Evolutionary conservation across 1,140 invertebrate species (phyloP).

Genomic region (Phocides pigmalion): DNA sequence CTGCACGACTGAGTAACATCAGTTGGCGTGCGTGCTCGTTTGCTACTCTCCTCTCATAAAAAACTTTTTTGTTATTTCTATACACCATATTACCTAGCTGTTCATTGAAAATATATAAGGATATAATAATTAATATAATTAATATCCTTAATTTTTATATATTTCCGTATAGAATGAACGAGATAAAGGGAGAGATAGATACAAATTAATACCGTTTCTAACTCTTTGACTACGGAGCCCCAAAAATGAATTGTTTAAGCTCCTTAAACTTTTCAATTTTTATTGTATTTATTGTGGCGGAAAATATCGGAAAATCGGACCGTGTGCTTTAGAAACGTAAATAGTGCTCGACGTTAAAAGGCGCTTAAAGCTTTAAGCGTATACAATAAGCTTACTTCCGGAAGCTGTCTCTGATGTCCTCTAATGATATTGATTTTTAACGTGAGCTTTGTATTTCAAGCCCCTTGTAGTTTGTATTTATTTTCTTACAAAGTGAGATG

Average conservation of each 20-base stretch:
- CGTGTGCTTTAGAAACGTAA: slow-evolving; percentile 49
- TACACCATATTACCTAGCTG: too few species aligned
- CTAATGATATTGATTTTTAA: slow-evolving; percentile 61
- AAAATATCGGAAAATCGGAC: slow-evolving; percentile 39
- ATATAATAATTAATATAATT: too few species aligned
- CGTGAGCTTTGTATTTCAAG: slow-evolving; percentile 17
- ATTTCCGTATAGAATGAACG: too few species aligned
- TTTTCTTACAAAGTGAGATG: neutral
- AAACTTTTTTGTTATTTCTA: too few species aligned
- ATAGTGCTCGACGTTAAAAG: slow-evolving; percentile 74
- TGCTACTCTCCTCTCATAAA: too few species aligned
- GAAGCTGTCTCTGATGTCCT: slow-evolving; percentile 61
- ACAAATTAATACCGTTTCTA: too few species aligned
- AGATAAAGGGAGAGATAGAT: too few species aligned
- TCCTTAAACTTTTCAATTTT: slow-evolving; percentile 16
- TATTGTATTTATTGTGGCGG: slow-evolving; percentile 3
- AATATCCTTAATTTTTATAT: too few species aligned
- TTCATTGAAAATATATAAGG: too few species aligned
- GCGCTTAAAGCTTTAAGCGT: slow-evolving; percentile 70
- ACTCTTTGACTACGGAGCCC: too few species aligned
- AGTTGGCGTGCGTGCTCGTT: too few species aligned
- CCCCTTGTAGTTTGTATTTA: slow-evolving; percentile 21
- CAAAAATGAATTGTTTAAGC: slow-evolving; percentile 11
- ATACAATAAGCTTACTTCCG: slow-evolving; percentile 71
- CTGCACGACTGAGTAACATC: too few species aligned